Conservation (phyloP, 2,888 invertebrate genomes). For the Drosophila trichaetosa region DNA sequence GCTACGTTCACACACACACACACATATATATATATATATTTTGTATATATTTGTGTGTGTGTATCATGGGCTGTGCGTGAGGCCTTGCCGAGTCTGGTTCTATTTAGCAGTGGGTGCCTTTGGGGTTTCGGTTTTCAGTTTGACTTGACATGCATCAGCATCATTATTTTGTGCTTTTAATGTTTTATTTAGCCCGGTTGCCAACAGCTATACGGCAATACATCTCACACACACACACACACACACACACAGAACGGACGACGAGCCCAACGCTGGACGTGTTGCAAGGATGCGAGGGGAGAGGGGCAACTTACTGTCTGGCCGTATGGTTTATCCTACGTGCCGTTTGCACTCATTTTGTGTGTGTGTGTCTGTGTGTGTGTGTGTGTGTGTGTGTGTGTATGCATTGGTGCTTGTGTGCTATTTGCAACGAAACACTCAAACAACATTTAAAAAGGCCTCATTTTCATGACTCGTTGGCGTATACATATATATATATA, state of each 20-base stretch:
- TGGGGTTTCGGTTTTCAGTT: slow-evolving; percentile 75
- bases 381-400: not conserved
- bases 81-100: slow-evolving; percentile 50
- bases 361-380: slow-evolving; percentile 11
- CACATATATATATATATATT: slow-evolving; percentile 18
- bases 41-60: not conserved
- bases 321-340: slow-evolving; percentile 51
- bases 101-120: slow-evolving; percentile 48
- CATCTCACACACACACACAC: slow-evolving; percentile 33
- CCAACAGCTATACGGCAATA: slow-evolving; percentile 65
- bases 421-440: slow-evolving; percentile 74
- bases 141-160: slow-evolving; percentile 77
- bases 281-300: slow-evolving; percentile 7
- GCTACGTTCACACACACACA: not conserved
- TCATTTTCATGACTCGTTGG: slow-evolving; percentile 70
- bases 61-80: slow-evolving; percentile 10
- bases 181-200: slow-evolving; percentile 74
- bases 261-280: slow-evolving; percentile 34
- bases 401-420: not conserved
- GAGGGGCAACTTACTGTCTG: slow-evolving; percentile 46
- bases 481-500: not conserved
- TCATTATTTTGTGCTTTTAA: slow-evolving; percentile 78
- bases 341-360: slow-evolving; percentile 63
- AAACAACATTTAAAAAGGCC: slow-evolving; percentile 77
- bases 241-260: slow-evolving; percentile 3